These are phyloP conservation scores for Apus apus DNA, from an alignment of 2,113 vertebrate species.

Conservation along the genomic window DNA sequence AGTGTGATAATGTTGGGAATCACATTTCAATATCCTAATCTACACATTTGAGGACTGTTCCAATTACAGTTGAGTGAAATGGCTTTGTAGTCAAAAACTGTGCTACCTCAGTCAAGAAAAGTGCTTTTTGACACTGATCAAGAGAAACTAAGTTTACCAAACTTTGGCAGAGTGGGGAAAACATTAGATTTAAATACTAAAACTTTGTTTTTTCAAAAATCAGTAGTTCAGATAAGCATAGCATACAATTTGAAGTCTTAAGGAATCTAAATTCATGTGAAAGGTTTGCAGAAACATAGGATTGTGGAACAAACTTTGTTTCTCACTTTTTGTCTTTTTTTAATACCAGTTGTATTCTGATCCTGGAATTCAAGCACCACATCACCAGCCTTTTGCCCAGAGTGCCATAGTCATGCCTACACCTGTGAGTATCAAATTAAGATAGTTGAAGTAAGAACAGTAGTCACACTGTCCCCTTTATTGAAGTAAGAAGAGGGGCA, in stretches of 20 bases:
- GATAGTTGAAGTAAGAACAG: slow-evolving; percentile 50
- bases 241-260: not conserved
- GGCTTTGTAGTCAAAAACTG: not conserved
- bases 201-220: not conserved
- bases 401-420: slow-evolving; percentile 73
- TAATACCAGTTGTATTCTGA: slow-evolving; percentile 72
- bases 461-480: not conserved
- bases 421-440: slow-evolving; percentile 74
- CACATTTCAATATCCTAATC: not conserved
- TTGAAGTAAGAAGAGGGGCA: not conserved
- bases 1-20: not conserved
- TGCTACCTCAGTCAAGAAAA: not conserved
- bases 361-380: slow-evolving; percentile 73
- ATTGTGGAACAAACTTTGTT: not conserved
- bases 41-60: not conserved
- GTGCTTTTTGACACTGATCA: not conserved
- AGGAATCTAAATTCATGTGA: not conserved
- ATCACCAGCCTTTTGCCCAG: slow-evolving; percentile 73
- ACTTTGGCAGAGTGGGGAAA: not conserved
- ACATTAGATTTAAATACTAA: not conserved
- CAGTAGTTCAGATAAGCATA: not conserved
- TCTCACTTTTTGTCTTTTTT: not conserved
- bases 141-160: not conserved
- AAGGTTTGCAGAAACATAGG: not conserved
- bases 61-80: not conserved